Evolutionary conservation across 2,888 invertebrate genomes (phyloP), one percentile per base, ranked within the genome.

Genomic region (Melinaea menophilus): DNA sequence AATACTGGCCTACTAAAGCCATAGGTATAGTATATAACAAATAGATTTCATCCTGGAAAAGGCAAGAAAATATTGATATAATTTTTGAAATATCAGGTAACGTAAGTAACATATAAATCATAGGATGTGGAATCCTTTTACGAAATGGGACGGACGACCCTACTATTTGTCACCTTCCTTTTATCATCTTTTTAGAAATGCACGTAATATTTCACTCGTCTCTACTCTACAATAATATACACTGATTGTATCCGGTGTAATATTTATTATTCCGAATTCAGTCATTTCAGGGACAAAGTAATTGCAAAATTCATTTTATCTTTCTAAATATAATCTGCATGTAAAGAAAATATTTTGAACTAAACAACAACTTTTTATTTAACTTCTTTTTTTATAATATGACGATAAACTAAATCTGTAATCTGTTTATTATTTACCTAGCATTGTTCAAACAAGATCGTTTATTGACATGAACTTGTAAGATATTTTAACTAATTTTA

Each of bases 141-240:
- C 51, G 11, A 51, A 51, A 51, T 51, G 51, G 51, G 51, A 51
- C 51, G 51, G 51, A 22, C 31, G 51, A 51, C 51, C 51, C 51
- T 51, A 5, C 51, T 31, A 51, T 51, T 51, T 51, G 51, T 51
- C 31, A 51, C 51, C 9, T 51, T 51, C 31, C 51, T 51, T 51
- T 51, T 51, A 51, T 51, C 51, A 31, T 51, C 51, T 51, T 31
- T 51, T 51, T 51, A 31, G 51, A 51, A 51, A 31, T 51, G 51
- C 51, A 31, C 51, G 51, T 51, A 51, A 51, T 51, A 51, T 31
- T 51, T 51, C 31, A 51, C 51, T 51, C 51, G 5, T 31, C 22
- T 11, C 31, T 31, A 51, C 51, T 51, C 22, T 4, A 51, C 22
- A 11, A 51, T 22, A 51, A 22, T 51, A 51, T 51, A 51, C 51